phyloP scores from a whole-genome alignment of 2,888 invertebrate genomes.

The Eupithecia abbreviata region DNA sequence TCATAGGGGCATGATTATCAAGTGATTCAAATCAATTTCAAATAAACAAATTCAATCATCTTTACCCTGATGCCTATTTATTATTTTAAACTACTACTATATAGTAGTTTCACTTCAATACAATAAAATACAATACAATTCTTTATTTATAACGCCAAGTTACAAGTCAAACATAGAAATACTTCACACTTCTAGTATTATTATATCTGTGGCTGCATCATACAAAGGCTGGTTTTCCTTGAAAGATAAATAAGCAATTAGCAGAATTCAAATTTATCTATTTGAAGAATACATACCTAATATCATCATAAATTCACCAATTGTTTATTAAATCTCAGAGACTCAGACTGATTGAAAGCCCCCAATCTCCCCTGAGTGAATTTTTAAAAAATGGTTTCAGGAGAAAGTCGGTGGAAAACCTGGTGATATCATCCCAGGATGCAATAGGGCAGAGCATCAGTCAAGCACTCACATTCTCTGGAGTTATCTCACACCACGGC shows the following conservation, averaged over 20 bases:
- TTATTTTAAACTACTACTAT: too few species aligned
- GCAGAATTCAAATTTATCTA: neutral
- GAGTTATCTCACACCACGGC: constrained; percentile 78
- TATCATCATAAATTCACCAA: neutral
- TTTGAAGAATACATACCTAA: neutral
- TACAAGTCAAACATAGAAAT: too few species aligned
- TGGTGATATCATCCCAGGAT: constrained; percentile 86
- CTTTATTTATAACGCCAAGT: too few species aligned
- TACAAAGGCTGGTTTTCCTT: neutral
- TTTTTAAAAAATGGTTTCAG: constrained; percentile 59
- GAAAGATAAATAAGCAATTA: neutral
- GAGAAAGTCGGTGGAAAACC: constrained; percentile 87
- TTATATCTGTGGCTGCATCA: too few species aligned
- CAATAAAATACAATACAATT: too few species aligned
- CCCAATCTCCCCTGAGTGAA: neutral
- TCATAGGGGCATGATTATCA: too few species aligned
- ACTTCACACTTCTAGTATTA: too few species aligned
- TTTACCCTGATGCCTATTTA: too few species aligned
- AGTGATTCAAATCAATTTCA: too few species aligned
- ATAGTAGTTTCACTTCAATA: too few species aligned
- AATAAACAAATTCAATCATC: too few species aligned
- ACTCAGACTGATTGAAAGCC: neutral
- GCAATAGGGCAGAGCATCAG: constrained; percentile 86
- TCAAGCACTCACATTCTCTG: constrained; percentile 84
- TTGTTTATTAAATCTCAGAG: neutral